These are phyloP conservation scores for Phortica variegata DNA, from an alignment of 1,140 invertebrate genomes.

Conservation along the genomic window DNA sequence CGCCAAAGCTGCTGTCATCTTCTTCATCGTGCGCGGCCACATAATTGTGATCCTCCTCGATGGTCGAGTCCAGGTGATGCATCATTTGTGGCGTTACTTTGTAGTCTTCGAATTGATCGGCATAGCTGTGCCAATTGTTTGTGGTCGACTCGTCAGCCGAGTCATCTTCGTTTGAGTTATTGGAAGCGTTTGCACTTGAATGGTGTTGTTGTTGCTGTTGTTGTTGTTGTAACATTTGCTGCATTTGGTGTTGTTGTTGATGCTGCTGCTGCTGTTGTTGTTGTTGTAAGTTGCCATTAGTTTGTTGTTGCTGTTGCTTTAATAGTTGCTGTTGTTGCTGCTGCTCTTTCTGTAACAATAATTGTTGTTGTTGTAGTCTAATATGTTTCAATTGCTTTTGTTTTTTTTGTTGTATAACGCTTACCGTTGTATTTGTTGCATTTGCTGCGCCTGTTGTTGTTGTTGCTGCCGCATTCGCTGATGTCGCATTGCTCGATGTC, in stretches of 20 bases:
- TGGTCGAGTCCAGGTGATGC: conserved; percentile 42
- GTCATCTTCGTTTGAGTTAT: conserved; percentile 42
- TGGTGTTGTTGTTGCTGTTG: conserved; percentile 12
- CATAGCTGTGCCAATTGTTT: conserved; percentile 37
- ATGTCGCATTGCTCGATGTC: conserved; percentile 30
- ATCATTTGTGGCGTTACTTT: conserved; percentile 20
- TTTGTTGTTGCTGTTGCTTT: conserved; percentile 20
- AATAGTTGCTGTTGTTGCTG: conserved; percentile 22
- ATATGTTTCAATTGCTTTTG: conserved; percentile 8
- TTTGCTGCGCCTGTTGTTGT: conserved; percentile 13
- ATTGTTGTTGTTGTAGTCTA: conserved; percentile 5
- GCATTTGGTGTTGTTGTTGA: conserved; percentile 3
- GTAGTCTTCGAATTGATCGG: conserved; percentile 34
- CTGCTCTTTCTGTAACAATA: conserved; percentile 8
- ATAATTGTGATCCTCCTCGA: conserved; percentile 51
- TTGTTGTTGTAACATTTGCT: conserved; percentile 12
- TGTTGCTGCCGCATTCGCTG: conserved; percentile 20
- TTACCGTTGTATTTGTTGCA: neutral
- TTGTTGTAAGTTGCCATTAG: conserved; percentile 31
- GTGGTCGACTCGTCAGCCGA: conserved; percentile 36
- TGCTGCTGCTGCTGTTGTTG: conserved; percentile 6
- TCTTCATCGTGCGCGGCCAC: conserved; percentile 48
- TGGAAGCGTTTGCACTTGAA: conserved; percentile 16
- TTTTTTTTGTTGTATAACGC: conserved; percentile 6
- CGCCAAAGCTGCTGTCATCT: conserved; percentile 35